phyloP scores from a whole-genome alignment of 2,797 vertebrate species.

The Chelonia mydas region DNA sequence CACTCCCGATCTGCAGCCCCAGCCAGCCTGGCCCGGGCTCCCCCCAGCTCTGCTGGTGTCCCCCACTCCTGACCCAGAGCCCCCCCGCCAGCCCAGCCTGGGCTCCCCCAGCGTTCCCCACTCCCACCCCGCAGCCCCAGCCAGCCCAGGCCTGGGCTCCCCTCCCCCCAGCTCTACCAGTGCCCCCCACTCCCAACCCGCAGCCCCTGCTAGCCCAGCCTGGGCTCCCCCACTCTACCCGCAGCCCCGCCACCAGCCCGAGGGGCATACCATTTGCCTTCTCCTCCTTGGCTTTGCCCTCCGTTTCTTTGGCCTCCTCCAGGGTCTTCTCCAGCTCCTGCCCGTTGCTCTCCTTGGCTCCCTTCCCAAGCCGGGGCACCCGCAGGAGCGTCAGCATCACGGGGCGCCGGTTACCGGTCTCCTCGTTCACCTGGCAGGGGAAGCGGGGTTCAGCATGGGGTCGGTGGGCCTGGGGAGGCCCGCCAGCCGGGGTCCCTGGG shows the following conservation, averaged over 20 bases:
- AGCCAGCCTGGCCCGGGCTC: no score
- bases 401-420: constrained; percentile 94
- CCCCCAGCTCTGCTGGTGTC: no score
- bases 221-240: neutral
- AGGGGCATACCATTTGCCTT: constrained; percentile 76
- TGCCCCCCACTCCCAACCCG: neutral
- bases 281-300: constrained; percentile 78
- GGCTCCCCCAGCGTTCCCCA: neutral
- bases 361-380: constrained; percentile 87
- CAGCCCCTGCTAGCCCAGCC: neutral
- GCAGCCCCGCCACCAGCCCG: neutral
- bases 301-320: constrained; percentile 85
- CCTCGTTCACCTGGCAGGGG: constrained; percentile 90
- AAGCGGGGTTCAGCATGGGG: neutral
- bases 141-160: no score
- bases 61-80: no score
- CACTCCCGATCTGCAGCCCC: no score
- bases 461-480: neutral
- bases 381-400: constrained; percentile 95
- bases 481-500: no score
- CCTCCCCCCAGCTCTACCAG: no score
- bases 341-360: constrained; percentile 84
- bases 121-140: neutral
- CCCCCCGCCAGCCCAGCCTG: no score
- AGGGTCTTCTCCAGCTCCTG: constrained; percentile 88